Conservation (phyloP, 2,888 invertebrate genomes). For the Nomada ruficornis region DNA sequence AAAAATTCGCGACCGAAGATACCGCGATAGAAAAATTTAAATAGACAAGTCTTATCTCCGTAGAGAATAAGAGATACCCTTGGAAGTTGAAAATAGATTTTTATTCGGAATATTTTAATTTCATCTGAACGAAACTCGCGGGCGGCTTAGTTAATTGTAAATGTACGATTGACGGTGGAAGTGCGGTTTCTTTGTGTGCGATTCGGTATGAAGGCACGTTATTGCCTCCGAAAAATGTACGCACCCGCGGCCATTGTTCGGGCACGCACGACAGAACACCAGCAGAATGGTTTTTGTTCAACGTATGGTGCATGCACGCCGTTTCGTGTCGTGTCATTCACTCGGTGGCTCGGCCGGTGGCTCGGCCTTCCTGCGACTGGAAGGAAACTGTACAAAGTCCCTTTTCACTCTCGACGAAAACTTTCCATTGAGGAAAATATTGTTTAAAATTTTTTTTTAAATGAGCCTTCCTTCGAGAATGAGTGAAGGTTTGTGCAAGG, state of each 20-base stretch:
- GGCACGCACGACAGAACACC: constrained; percentile 42
- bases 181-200: not conserved
- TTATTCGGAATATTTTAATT: no score
- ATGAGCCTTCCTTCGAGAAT: not conserved
- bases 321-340: constrained; percentile 43
- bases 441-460: not conserved
- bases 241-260: constrained; percentile 68
- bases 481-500: no score
- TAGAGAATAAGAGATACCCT: no score
- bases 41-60: no score
- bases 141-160: no score
- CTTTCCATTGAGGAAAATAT: not conserved
- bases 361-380: constrained; percentile 20
- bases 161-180: no score
- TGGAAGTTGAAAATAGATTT: no score
- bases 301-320: constrained; percentile 63
- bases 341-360: constrained; percentile 39
- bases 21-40: not conserved
- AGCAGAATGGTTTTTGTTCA: constrained; percentile 77
- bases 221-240: constrained; percentile 68
- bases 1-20: no score
- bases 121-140: no score
- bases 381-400: constrained; percentile 7
- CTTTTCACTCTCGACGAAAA: constrained; percentile 30
- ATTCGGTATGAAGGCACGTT: constrained; percentile 64